Conservation (phyloP, 2,797 vertebrate genomes). For the Myioborus melanocephalus region DNA sequence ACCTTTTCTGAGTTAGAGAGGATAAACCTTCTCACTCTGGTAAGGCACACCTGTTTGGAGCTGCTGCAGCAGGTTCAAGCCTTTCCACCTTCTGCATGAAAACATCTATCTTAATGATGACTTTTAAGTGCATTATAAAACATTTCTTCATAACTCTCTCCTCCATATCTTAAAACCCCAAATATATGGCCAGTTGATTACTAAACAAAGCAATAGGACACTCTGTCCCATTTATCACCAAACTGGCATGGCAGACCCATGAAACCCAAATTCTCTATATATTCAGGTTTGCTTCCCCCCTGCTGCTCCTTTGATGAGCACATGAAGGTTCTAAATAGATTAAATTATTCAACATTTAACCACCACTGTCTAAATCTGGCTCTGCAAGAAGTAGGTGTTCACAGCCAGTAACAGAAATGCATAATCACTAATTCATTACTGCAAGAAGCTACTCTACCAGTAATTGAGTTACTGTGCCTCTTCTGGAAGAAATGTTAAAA, state of each 20-base stretch:
- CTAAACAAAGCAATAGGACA: neutral
- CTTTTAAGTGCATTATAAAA: neutral
- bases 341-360: neutral
- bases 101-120: neutral
- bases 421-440: constrained; percentile 35
- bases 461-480: constrained; percentile 15
- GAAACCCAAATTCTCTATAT: neutral
- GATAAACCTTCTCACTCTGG: neutral
- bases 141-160: neutral
- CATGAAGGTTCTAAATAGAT: neutral
- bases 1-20: neutral
- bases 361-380: neutral
- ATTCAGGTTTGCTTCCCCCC: neutral
- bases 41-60: neutral
- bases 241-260: neutral
- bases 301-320: neutral
- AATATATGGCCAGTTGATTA: neutral
- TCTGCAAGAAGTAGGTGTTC: neutral
- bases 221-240: neutral
- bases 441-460: neutral
- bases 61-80: neutral
- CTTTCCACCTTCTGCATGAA: neutral
- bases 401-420: neutral
- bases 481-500: constrained; percentile 20
- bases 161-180: neutral